Evolutionary conservation across 2,113 vertebrate genomes (phyloP).

Genomic region (Uropsilus gracilis): DNA sequence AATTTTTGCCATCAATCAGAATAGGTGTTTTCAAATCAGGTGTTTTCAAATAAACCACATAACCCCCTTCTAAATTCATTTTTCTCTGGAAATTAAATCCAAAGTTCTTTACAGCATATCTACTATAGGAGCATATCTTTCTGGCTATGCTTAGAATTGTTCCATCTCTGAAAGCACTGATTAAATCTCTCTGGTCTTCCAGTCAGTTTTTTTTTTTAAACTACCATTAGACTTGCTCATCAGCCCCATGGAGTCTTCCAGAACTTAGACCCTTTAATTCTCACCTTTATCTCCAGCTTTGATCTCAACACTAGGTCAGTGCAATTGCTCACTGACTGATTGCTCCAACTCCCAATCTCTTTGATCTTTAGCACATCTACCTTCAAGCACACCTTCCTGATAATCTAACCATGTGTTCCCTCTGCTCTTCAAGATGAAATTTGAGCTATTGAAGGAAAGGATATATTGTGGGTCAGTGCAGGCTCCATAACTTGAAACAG

Average conservation of each 20-base stretch:
- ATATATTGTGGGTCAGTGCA: not conserved
- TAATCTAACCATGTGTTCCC: not conserved
- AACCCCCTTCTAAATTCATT: not conserved
- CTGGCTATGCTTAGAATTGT: not conserved
- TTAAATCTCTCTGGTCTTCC: not conserved
- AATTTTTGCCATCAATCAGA: not conserved
- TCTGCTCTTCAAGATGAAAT: conserved; percentile 5
- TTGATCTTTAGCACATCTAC: not conserved
- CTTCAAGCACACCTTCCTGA: not conserved
- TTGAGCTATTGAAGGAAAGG: not conserved
- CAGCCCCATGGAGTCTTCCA: not conserved
- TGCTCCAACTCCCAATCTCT: not conserved
- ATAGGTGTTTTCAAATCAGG: not conserved
- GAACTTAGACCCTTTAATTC: not conserved
- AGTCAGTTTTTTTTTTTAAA: not conserved
- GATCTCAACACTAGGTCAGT: not conserved
- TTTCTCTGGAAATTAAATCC: not conserved
- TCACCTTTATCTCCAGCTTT: not conserved
- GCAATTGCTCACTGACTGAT: not conserved
- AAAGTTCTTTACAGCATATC: not conserved
- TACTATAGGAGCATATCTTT: not conserved
- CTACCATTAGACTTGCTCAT: not conserved
- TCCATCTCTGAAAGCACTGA: not conserved
- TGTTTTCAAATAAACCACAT: not conserved
- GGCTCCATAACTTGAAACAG: not conserved